These are phyloP conservation scores for Pachycephala philippinensis DNA, from an alignment of 2,113 vertebrate species.

Conservation along the genomic window DNA sequence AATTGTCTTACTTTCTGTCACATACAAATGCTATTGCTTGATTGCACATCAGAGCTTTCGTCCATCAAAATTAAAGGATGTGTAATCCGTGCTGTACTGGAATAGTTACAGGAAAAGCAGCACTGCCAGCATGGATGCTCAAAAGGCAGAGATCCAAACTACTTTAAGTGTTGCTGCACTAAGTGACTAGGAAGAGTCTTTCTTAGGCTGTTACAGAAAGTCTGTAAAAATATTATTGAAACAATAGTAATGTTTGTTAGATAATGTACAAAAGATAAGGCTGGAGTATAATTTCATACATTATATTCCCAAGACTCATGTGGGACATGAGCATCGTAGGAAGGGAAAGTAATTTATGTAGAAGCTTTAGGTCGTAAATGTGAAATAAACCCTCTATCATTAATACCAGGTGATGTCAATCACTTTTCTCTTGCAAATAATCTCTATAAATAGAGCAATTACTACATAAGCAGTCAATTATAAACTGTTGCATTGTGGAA, in stretches of 20 bases:
- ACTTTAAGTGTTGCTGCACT: neutral
- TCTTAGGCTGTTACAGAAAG: neutral
- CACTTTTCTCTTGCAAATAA: slow-evolving; percentile 36
- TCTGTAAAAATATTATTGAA: neutral
- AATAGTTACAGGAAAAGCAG: neutral
- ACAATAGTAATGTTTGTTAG: neutral
- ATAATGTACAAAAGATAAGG: neutral
- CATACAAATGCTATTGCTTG: neutral
- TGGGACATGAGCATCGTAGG: neutral
- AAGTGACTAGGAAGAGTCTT: neutral
- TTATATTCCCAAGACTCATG: neutral
- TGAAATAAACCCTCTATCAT: neutral
- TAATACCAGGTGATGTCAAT: slow-evolving; percentile 47
- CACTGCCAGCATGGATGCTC: neutral
- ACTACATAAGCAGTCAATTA: slow-evolving; percentile 46
- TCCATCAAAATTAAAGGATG: neutral
- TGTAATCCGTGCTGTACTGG: neutral
- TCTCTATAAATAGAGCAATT: slow-evolving; percentile 48
- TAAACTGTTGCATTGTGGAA: neutral
- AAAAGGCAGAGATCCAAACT: neutral
- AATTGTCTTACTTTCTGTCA: neutral
- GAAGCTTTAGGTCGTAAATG: slow-evolving; percentile 10
- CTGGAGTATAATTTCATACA: neutral
- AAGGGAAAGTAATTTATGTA: neutral
- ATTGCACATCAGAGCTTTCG: neutral